Percentiles rank a stretch among this genome's conserved stretches.
Evolutionary conservation across 1,140 invertebrate genomes (phyloP).

Genomic region (Daktulosphaira vitifoliae): DNA sequence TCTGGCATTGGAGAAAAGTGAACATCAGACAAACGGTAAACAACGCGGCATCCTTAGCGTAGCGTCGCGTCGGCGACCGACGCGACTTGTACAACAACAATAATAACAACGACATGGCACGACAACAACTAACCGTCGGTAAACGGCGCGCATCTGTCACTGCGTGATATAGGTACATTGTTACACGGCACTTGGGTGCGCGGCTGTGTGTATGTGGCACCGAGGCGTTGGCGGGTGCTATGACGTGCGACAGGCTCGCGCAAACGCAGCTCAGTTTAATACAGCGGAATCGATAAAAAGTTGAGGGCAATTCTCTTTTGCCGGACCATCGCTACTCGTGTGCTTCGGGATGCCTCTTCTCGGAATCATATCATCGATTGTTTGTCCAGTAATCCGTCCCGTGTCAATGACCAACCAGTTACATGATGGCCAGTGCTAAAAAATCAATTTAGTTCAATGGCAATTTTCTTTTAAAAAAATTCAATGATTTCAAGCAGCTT

Average conservation of each 20-base stretch:
- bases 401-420: neutral
- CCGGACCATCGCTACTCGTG: no score
- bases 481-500: no score
- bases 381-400: neutral
- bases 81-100: neutral
- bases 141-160: constrained; percentile 23
- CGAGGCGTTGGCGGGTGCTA: neutral
- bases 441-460: no score
- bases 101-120: neutral
- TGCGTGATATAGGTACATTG: neutral
- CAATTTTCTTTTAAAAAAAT: no score
- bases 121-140: constrained; percentile 3
- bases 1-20: neutral
- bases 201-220: neutral
- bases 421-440: constrained; percentile 14
- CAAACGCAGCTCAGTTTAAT: neutral
- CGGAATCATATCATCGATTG: no score
- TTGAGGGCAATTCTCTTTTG: neutral
- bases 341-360: no score
- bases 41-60: neutral
- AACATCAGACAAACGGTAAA: neutral
- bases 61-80: neutral
- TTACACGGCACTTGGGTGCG: neutral
- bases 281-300: constrained; percentile 15
- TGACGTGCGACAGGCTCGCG: neutral